phyloP scores from a whole-genome alignment of 1,140 invertebrate species.

The Parapsyche elsis region DNA sequence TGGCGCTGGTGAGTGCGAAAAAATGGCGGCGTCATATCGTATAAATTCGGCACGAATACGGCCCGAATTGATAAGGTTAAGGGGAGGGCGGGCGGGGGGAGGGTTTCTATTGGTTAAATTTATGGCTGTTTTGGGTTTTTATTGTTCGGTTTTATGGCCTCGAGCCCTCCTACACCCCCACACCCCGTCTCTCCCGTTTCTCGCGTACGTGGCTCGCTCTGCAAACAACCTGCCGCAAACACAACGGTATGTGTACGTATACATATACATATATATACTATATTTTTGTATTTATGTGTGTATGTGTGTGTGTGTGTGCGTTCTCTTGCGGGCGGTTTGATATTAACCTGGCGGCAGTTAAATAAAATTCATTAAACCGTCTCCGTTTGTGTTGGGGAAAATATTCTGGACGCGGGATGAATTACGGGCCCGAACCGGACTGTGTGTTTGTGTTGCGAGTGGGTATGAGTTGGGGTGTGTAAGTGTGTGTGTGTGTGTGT shows the following conservation, averaged over 20 bases:
- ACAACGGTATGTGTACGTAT: slow-evolving; percentile 40
- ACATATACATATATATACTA: not conserved
- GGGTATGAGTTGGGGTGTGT: not conserved
- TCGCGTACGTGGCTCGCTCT: slow-evolving; percentile 60
- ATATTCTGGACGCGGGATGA: slow-evolving; percentile 25
- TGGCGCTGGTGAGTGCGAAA: slow-evolving; percentile 12
- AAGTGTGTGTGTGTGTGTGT: not conserved
- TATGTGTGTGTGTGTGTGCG: slow-evolving; percentile 21
- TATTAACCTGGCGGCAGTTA: slow-evolving; percentile 35
- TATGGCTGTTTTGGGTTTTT: slow-evolving; percentile 71
- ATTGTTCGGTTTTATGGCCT: slow-evolving; percentile 69
- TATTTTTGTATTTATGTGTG: not conserved
- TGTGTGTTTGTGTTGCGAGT: not conserved
- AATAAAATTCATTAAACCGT: slow-evolving; percentile 56
- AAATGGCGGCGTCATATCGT: slow-evolving; percentile 62
- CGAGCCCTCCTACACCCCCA: slow-evolving; percentile 58
- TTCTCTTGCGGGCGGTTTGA: slow-evolving; percentile 27
- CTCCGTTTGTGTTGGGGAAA: slow-evolving; percentile 40
- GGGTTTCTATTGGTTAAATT: slow-evolving; percentile 70
- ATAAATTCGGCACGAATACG: slow-evolving; percentile 64
- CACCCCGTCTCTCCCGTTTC: not conserved
- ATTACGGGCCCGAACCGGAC: not conserved
- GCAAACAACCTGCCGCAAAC: slow-evolving; percentile 54
- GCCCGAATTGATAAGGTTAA: slow-evolving; percentile 68
- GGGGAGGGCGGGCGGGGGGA: slow-evolving; percentile 56